These are phyloP conservation scores for Pristionchus mayeri DNA, from an alignment of 2,888 invertebrate genomes.

Conservation along the genomic window DNA sequence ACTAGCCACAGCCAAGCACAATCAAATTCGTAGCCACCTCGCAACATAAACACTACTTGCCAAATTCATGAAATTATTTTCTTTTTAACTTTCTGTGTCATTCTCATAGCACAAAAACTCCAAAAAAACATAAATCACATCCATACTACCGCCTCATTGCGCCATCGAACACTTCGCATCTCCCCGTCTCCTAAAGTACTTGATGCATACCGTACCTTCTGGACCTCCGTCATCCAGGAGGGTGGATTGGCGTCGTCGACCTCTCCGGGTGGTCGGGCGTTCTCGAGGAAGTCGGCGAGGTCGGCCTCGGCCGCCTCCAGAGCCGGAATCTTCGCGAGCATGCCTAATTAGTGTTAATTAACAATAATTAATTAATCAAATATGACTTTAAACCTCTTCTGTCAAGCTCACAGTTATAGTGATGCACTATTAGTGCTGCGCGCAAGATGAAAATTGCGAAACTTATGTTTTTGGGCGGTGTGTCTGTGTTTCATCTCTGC, in stretches of 20 bases:
- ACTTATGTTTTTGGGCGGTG: no score
- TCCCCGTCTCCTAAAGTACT: not conserved
- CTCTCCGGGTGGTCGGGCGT: constrained; percentile 37
- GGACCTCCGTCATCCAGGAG: constrained; percentile 64
- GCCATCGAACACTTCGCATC: not conserved
- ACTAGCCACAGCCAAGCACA: no score
- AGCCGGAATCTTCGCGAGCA: constrained; percentile 44
- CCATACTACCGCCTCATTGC: not conserved
- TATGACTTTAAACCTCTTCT: not conserved
- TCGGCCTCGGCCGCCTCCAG: constrained; percentile 40
- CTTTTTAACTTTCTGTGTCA: not conserved
- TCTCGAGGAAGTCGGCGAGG: constrained; percentile 14
- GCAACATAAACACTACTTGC: no score
- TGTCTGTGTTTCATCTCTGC: no score
- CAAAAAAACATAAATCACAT: not conserved
- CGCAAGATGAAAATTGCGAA: no score
- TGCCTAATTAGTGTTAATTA: constrained; percentile 7
- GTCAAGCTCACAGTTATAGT: not conserved
- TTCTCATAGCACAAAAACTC: not conserved
- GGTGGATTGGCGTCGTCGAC: constrained; percentile 53
- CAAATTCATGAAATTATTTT: no score
- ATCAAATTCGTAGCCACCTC: no score
- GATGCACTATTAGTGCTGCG: not conserved
- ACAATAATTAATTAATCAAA: not conserved
- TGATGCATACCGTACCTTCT: constrained; percentile 55